Evolutionary conservation across 2,888 invertebrate genomes (phyloP).

Genomic region (Elysia crispata): DNA sequence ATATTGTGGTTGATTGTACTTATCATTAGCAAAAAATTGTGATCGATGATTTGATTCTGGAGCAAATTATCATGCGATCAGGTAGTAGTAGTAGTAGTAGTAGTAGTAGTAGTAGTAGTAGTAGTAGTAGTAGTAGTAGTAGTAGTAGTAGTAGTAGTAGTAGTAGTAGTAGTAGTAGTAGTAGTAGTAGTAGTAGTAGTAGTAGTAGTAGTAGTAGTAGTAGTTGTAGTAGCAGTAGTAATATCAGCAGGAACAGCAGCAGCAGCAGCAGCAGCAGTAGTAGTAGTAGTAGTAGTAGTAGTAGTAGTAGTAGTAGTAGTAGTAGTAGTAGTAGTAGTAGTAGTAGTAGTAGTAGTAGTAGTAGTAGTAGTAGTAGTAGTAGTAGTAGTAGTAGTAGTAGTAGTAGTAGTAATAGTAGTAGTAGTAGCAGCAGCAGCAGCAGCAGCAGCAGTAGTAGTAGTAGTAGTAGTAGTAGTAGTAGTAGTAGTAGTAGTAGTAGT

Average conservation of each 20-base stretch:
- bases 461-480: not conserved
- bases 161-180: constrained; percentile 26
- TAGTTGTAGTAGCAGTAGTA: no score
- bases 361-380: constrained; percentile 9
- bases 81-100: constrained; percentile 23
- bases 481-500: not conserved
- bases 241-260: not conserved
- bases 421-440: not conserved
- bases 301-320: not conserved
- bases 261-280: not conserved
- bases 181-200: constrained; percentile 18
- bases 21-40: no score
- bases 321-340: constrained; percentile 3
- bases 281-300: constrained; percentile 3
- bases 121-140: constrained; percentile 28
- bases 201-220: no score
- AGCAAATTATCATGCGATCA: no score
- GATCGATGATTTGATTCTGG: no score
- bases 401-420: not conserved
- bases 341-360: constrained; percentile 9
- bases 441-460: not conserved
- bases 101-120: constrained; percentile 26
- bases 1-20: no score
- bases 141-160: constrained; percentile 26
- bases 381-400: no score